phyloP scores from a whole-genome alignment of 2,888 invertebrate species.

The Orchesella flavescens region DNA sequence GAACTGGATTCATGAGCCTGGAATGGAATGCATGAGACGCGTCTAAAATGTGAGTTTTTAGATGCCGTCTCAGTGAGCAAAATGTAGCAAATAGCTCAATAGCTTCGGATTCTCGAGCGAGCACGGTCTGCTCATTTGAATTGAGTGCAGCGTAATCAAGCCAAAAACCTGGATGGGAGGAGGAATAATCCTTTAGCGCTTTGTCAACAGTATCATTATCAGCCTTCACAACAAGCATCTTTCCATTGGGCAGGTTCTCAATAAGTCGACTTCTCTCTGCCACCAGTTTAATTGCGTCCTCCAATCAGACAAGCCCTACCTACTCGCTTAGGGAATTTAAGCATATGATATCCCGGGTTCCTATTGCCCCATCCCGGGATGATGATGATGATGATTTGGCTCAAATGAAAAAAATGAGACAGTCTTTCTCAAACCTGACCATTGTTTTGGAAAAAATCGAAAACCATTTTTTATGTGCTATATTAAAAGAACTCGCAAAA shows the following conservation, averaged over 20 bases:
- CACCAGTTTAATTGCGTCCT: slow-evolving; percentile 58
- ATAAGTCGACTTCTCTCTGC: slow-evolving; percentile 57
- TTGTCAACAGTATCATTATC: slow-evolving; percentile 27
- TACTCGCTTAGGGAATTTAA: no score
- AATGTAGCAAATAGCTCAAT: neutral
- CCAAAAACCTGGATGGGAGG: neutral
- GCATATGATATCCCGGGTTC: no score
- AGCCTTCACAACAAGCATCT: slow-evolving; percentile 58
- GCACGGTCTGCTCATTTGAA: slow-evolving; percentile 48
- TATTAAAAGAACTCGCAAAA: no score
- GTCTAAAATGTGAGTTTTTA: slow-evolving; percentile 1
- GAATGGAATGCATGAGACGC: slow-evolving; percentile 42
- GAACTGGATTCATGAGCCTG: slow-evolving; percentile 28
- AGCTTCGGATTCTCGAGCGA: slow-evolving; percentile 10
- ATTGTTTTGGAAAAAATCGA: no score
- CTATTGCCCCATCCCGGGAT: no score
- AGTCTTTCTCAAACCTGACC: no score
- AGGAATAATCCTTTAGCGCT: no score
- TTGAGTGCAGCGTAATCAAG: slow-evolving; percentile 59
- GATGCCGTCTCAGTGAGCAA: neutral
- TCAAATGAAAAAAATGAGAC: no score
- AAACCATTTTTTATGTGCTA: no score
- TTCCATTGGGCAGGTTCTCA: slow-evolving; percentile 45
- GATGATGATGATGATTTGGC: no score
- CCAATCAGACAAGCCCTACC: no score